Evolutionary conservation across 2,797 vertebrate species (phyloP).

Genomic region (Delichon dasypus): DNA sequence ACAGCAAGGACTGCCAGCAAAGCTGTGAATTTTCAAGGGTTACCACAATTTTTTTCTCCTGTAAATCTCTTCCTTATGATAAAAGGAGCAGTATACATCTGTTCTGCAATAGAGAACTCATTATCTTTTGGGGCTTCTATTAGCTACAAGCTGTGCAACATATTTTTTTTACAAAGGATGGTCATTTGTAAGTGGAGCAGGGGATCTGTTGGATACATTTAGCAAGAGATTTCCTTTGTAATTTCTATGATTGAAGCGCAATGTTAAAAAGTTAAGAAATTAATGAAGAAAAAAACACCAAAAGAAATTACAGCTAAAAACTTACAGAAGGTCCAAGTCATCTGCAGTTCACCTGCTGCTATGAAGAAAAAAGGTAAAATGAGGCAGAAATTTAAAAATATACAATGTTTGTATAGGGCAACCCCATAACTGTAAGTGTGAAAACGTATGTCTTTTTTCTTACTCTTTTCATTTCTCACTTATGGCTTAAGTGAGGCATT

Average conservation of each 20-base stretch:
- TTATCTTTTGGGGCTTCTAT: conserved; percentile 54
- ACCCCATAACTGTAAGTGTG: background rate
- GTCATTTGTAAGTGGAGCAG: conserved; percentile 45
- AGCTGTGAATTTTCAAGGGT: conserved; percentile 33
- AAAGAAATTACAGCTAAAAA: background rate
- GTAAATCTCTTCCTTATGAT: conserved; percentile 42
- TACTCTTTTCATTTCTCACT: background rate
- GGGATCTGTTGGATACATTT: background rate
- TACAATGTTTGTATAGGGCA: background rate
- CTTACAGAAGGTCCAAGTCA: background rate
- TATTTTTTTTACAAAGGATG: background rate
- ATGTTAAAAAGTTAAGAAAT: background rate
- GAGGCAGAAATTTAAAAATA: background rate
- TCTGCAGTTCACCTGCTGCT: background rate
- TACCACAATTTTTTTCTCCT: conserved; percentile 5
- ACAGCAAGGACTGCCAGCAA: conserved; percentile 23
- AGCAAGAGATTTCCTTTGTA: background rate
- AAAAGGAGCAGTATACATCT: conserved; percentile 45
- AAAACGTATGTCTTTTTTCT: background rate
- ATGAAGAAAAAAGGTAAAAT: background rate
- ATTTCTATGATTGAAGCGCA: background rate
- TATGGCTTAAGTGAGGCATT: background rate
- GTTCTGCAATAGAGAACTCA: conserved; percentile 46
- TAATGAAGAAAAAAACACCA: background rate
- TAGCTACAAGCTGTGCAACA: conserved; percentile 51